phyloP scores from a whole-genome alignment of 1,140 invertebrate species.

The Drosophila fuyamai region DNA sequence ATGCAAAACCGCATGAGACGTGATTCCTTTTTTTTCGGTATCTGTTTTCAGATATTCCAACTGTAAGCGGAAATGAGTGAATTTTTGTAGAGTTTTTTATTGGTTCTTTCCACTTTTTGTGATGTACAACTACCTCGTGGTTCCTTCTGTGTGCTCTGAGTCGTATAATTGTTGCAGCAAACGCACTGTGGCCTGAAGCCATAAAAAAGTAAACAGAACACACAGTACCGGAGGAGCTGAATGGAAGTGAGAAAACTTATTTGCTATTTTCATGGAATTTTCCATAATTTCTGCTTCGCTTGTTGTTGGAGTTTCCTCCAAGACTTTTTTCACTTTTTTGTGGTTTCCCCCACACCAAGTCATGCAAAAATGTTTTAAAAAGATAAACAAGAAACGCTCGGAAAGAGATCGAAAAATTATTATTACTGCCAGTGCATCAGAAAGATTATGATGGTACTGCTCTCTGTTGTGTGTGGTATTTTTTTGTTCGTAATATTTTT shows the following conservation, averaged over 20 bases:
- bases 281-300: slow-evolving; percentile 76
- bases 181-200: slow-evolving; percentile 72
- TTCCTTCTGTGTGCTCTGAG: slow-evolving; percentile 63
- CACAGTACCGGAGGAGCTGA: slow-evolving; percentile 22
- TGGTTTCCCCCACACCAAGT: slow-evolving; percentile 35
- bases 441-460: slow-evolving; percentile 43
- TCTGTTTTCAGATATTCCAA: slow-evolving; percentile 35
- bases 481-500: slow-evolving; percentile 75
- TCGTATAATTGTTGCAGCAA: slow-evolving; percentile 75
- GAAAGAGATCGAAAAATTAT: slow-evolving; percentile 65
- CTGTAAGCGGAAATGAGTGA: slow-evolving; percentile 72
- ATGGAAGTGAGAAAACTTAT: slow-evolving; percentile 67
- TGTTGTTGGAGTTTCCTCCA: slow-evolving; percentile 31
- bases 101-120: slow-evolving; percentile 34
- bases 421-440: slow-evolving; percentile 61
- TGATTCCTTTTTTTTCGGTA: slow-evolving; percentile 30
- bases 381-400: slow-evolving; percentile 59
- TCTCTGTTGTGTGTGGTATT: slow-evolving; percentile 39
- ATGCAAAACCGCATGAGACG: slow-evolving; percentile 53
- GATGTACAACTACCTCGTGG: slow-evolving; percentile 7
- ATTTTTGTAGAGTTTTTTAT: slow-evolving; percentile 68
- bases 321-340: slow-evolving; percentile 36
- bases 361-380: slow-evolving; percentile 65
- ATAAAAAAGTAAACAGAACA: slow-evolving; percentile 77
- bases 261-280: slow-evolving; percentile 81